Evolutionary conservation across 92 coral and sea anemone genomes (phyloP), one percentile per base, ranked within the genome.

Genomic region (Metridium senile): DNA sequence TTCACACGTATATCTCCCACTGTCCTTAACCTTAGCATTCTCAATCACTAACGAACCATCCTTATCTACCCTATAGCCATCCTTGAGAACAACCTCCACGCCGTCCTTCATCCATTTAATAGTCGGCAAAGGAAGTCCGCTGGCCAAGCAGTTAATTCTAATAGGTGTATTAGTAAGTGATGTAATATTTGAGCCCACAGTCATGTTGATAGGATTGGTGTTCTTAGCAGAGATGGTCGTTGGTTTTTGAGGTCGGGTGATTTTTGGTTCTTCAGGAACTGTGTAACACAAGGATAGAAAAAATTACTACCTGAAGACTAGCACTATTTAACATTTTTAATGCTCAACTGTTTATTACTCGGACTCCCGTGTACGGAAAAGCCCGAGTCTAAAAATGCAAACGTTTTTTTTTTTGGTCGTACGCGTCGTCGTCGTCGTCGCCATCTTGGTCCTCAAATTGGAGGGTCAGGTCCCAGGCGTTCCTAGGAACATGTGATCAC

Each of bases 101-200:
- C 85, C 92, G 26, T 84, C 68, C 30, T 71, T 66, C 73, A 74
- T 52, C 97, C 97, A 91, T 43, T 76, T 85, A 33, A 71, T 80
- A 8, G 83, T 70, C 26, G 97, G 93, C 30, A 66, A 75, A 13
- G 97, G 97, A 31, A 86, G 68, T 11, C 97, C 97, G 47, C 84
- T 71, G 2, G 93, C 91, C 28, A 77, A 46, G 57, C 97, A 91
- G 28, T 74, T 86, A 73, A 91, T 82, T n/a, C 72, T 79, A 76
- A 91, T 79, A 6, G 86, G 78, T 43, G 97, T 91, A 30, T 79
- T 81, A 51, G 70, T 46, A 1, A 89, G 85, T 1, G 83, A 82
- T 11, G 78, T 88, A 9, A 88, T 58, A n/a, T 80, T 88, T 13
- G 81, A 54, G 10, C 93, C 93, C 18, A 88, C 81, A 13, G 80